Percentiles rank a stretch among this genome's conserved stretches.
phyloP scores from a whole-genome alignment of 2,888 invertebrate genomes.

The Ennomos fuscantarius region DNA sequence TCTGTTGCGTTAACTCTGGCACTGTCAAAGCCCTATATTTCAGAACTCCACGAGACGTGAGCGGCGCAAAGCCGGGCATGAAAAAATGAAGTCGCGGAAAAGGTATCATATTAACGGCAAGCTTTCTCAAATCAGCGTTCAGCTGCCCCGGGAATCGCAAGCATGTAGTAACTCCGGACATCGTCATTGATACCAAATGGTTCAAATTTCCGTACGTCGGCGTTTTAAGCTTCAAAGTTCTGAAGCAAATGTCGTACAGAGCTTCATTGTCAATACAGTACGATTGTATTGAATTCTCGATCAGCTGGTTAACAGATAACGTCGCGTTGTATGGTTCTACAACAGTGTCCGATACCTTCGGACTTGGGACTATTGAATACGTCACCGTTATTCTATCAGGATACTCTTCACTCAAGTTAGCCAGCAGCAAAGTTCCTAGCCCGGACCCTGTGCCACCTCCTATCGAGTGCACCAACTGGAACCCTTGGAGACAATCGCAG shows the following conservation, averaged over 20 bases:
- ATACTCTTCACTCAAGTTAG: conserved; percentile 89
- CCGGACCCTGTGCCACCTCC: conserved; percentile 91
- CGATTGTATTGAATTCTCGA: conserved; percentile 87
- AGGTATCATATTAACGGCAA: conserved; percentile 85
- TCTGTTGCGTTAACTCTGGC: conserved; percentile 94
- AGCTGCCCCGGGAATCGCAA: conserved; percentile 73
- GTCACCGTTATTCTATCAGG: conserved; percentile 89
- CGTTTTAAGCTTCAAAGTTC: conserved; percentile 88
- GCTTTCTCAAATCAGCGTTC: conserved; percentile 89
- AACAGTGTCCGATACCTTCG: conserved; percentile 91
- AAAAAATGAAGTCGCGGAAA: conserved; percentile 89
- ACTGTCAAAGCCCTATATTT: conserved; percentile 94
- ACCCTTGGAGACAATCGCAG: conserved; percentile 88
- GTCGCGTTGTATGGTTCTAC: conserved; percentile 88
- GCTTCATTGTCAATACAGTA: conserved; percentile 92
- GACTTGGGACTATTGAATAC: conserved; percentile 89
- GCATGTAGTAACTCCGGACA: conserved; percentile 77
- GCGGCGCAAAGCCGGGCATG: conserved; percentile 86
- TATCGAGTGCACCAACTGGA: conserved; percentile 88
- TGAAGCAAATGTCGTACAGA: conserved; percentile 91
- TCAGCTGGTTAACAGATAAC: conserved; percentile 86
- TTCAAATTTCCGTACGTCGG: conserved; percentile 92
- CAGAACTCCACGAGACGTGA: conserved; percentile 91
- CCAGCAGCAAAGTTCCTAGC: conserved; percentile 88
- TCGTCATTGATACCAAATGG: conserved; percentile 67